Base-by-base conservation (phyloP, 2,888 invertebrate species). In the Girardia tigrina region DNA sequence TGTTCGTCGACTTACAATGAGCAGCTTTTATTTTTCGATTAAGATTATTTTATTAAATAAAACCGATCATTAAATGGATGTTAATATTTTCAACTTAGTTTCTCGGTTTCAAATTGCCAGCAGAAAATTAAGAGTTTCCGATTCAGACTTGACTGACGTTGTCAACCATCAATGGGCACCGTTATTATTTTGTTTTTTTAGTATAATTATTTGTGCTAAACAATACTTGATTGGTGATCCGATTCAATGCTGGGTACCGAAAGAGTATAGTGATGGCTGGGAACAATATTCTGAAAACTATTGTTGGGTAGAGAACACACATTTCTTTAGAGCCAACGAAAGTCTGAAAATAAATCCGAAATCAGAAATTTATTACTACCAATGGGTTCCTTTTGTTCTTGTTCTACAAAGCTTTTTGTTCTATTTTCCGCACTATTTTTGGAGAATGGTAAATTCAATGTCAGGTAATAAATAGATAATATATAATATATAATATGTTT, bases 351-450 rank as follows among this genome's bases (percentile, higher is more conserved):
- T 14, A 26, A 2, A 26, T 20, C 1, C 16, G 14, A 56, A 56
- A 56, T 1, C n/a, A 20, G 74, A 74, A 69, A 42, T 74, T 26
- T 29, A 74, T n/a, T 74, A 74, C 28, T 74, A 74, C 26, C 74
- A 74, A 29, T 74, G 74, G 74, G 74, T 74, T 42, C 74, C 74
- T 20, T 74, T 74, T 42, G 74, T 74, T 42, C 28, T 74, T 26
- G 27, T 42, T 73, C 29, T 74, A 4, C 74, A 74, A 69, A 71
- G 20, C 0, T n/a, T 42, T 6, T 2, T 74, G 56, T 74, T 74
- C 20, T 27, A 29, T 28, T 70, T 74, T 69, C 74, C 74, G 20
- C 28, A 29, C 4, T 42, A 29, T 42, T 29, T 74, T 69, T 74
- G 74, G 74, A 74, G 36, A 26, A 14, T 42, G 20, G 4, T 27